Conservation (phyloP, 2,888 invertebrate species). For the Marronus borbonicus region DNA sequence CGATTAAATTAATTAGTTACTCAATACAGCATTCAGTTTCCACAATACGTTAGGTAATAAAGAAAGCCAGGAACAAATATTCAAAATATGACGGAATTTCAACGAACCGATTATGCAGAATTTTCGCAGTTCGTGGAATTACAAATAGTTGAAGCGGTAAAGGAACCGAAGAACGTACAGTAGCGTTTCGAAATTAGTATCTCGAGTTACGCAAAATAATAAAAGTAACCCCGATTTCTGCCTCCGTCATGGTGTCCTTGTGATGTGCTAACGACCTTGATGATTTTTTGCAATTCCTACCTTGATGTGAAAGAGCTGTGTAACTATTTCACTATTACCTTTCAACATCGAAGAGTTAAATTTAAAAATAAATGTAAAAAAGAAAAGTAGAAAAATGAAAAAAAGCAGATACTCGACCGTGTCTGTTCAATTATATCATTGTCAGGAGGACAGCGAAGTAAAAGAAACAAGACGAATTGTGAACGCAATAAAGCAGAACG, state of each 20-base stretch:
- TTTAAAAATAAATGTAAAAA: not conserved
- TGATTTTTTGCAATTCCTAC: slow-evolving; percentile 33
- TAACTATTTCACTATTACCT: slow-evolving; percentile 9
- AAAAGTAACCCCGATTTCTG: slow-evolving; percentile 26
- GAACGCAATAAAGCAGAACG: slow-evolving; percentile 31
- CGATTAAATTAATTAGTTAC: too few relatives aligned
- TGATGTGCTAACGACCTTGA: slow-evolving; percentile 45
- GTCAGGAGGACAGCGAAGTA: not conserved
- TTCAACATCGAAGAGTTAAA: not conserved
- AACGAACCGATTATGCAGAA: too few relatives aligned
- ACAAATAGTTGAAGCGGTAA: too few relatives aligned
- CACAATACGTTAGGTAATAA: too few relatives aligned
- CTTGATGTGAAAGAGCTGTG: not conserved
- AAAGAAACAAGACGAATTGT: slow-evolving; percentile 17
- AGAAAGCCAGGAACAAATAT: too few relatives aligned
- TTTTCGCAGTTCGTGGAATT: too few relatives aligned
- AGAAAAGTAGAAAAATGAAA: not conserved
- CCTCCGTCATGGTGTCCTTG: slow-evolving; percentile 28
- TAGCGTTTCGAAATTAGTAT: not conserved
- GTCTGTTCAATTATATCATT: slow-evolving; percentile 25
- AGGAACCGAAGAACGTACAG: too few relatives aligned
- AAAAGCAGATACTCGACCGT: slow-evolving; percentile 10
- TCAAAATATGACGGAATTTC: too few relatives aligned
- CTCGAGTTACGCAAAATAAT: slow-evolving; percentile 14
- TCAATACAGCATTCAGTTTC: too few relatives aligned